Conservation (phyloP, 64 coral and sea anemone species). For the Stylophora pistillata region DNA sequence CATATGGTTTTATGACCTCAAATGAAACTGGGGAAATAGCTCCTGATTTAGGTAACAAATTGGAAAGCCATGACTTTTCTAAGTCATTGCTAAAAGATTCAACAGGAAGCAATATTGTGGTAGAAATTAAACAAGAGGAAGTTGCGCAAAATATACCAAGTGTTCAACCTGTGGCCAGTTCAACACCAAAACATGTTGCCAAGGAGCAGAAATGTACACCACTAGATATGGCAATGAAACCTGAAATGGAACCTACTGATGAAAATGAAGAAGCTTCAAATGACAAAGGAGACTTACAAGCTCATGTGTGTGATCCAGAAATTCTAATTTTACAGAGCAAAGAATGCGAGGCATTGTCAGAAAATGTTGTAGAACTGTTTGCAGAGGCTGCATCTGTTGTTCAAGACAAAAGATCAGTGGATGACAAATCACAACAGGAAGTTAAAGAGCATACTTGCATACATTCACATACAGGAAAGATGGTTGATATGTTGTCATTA, state of each 20-base stretch:
- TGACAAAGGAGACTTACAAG: not conserved
- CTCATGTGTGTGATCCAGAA: not conserved
- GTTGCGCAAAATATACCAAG: not conserved
- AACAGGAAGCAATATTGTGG: not conserved
- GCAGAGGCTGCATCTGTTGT: not conserved
- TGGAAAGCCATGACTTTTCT: not conserved
- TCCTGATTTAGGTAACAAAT: not conserved
- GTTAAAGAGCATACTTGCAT: not conserved
- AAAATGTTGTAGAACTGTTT: not conserved
- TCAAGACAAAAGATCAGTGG: not conserved
- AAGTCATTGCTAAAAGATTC: not conserved
- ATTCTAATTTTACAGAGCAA: not conserved
- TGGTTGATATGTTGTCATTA: not conserved
- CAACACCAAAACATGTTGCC: constrained; percentile 8
- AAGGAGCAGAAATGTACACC: not conserved
- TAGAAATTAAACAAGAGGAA: not conserved
- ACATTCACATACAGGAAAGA: not conserved
- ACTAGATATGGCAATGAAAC: not conserved
- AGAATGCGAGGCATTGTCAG: not conserved
- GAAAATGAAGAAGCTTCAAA: not conserved
- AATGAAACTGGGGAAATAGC: not conserved
- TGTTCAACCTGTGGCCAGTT: constrained; percentile 2
- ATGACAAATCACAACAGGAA: not conserved
- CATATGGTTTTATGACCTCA: not conserved
- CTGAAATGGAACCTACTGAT: not conserved